Evolutionary conservation across 1,140 invertebrate genomes (phyloP).

Genomic region (Drosophila eugracilis): DNA sequence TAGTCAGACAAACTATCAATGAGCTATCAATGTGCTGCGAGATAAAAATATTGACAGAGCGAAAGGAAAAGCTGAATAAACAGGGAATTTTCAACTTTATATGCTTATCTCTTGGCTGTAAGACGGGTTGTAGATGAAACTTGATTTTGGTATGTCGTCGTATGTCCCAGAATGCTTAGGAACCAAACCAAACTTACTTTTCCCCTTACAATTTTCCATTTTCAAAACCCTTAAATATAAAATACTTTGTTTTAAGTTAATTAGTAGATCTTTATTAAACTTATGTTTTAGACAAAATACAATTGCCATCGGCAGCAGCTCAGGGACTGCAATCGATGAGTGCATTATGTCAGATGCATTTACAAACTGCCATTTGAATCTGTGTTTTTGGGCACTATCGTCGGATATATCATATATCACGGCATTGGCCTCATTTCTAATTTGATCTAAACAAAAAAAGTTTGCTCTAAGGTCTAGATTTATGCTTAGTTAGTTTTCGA

Average conservation of each 20-base stretch:
- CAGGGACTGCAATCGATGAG: constrained; percentile 27
- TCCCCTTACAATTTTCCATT: too few species aligned
- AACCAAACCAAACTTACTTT: too few species aligned
- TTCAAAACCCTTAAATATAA: background rate
- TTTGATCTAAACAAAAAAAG: constrained; percentile 52
- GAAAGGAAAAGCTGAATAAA: constrained; percentile 5
- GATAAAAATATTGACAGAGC: constrained; percentile 8
- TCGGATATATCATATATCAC: constrained; percentile 20
- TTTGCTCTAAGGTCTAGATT: constrained; percentile 28
- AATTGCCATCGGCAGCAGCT: constrained; percentile 44
- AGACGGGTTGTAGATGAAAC: too few species aligned
- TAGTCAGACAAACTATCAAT: constrained; percentile 16
- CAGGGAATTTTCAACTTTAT: too few species aligned
- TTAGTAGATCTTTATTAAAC: constrained; percentile 74
- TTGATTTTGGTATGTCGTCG: too few species aligned
- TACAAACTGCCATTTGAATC: constrained; percentile 30
- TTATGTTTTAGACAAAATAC: constrained; percentile 68
- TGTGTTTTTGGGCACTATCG: constrained; percentile 6
- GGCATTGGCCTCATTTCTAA: constrained; percentile 18
- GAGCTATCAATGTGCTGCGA: background rate
- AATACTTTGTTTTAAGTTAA: constrained; percentile 35
- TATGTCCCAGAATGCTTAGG: too few species aligned
- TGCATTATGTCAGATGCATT: constrained; percentile 29
- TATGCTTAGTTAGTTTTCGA: constrained; percentile 16
- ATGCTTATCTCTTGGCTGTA: too few species aligned